phyloP scores from a whole-genome alignment of 2,888 invertebrate species.

The Ophion obscuratus region DNA sequence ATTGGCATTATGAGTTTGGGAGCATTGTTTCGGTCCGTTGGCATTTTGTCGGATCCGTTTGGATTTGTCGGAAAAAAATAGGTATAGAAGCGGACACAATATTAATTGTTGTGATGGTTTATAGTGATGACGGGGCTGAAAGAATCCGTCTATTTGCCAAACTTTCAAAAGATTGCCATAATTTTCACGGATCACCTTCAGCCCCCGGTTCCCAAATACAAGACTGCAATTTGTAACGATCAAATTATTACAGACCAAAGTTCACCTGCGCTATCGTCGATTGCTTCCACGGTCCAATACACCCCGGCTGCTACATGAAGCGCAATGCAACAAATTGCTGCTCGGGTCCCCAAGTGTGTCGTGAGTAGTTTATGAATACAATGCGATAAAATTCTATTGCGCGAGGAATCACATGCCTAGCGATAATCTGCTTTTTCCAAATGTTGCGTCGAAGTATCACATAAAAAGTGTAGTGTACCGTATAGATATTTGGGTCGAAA shows the following conservation, averaged over 20 bases:
- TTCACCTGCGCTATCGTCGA: slow-evolving; percentile 74
- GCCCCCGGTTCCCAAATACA: neutral
- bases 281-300: slow-evolving; percentile 57
- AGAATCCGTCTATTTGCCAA: too few relatives aligned
- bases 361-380: slow-evolving; percentile 70
- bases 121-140: too few relatives aligned
- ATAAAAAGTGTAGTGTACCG: slow-evolving; percentile 1
- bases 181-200: neutral
- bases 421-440: neutral
- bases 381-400: neutral
- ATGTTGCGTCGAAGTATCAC: neutral
- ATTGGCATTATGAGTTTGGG: too few relatives aligned
- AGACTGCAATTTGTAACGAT: neutral
- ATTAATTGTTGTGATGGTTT: too few relatives aligned
- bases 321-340: slow-evolving; percentile 68
- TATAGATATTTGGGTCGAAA: neutral
- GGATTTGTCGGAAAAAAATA: too few relatives aligned
- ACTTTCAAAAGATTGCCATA: too few relatives aligned
- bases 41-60: too few relatives aligned
- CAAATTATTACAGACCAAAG: slow-evolving; percentile 55
- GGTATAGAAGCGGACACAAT: too few relatives aligned
- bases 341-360: slow-evolving; percentile 70
- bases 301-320: slow-evolving; percentile 70
- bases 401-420: neutral
- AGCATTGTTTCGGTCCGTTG: too few relatives aligned